These are phyloP conservation scores for Antheraea mylitta DNA, from an alignment of 1,140 invertebrate genomes.

Conservation along the genomic window DNA sequence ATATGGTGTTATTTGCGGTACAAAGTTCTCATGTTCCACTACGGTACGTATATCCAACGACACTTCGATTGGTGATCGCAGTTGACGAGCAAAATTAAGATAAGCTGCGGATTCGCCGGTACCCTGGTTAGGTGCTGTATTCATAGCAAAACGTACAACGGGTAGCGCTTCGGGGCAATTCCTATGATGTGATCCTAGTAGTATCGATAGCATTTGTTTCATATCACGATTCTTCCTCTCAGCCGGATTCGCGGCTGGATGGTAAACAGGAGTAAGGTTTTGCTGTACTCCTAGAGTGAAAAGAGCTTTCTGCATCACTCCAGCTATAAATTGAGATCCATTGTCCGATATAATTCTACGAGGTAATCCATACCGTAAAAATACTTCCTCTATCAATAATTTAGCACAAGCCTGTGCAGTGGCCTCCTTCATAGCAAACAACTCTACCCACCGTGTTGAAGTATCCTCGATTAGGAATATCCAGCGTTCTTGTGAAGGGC, in stretches of 20 bases:
- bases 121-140: slow-evolving; percentile 11
- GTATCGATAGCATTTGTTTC: too few species aligned
- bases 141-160: slow-evolving; percentile 30
- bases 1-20: too few species aligned
- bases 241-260: too few species aligned
- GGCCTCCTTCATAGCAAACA: slow-evolving; percentile 40
- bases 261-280: too few species aligned
- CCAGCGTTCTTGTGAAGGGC: slow-evolving; percentile 29
- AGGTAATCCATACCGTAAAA: too few species aligned
- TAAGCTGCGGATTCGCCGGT: slow-evolving; percentile 21
- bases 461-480: slow-evolving; percentile 51
- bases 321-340: slow-evolving; percentile 26
- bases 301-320: slow-evolving; percentile 44
- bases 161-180: slow-evolving; percentile 21
- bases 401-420: slow-evolving; percentile 44
- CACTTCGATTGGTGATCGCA: slow-evolving; percentile 10
- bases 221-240: too few species aligned
- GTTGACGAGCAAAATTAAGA: slow-evolving; percentile 27
- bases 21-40: slow-evolving; percentile 13
- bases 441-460: slow-evolving; percentile 47
- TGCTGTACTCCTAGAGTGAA: slow-evolving; percentile 25
- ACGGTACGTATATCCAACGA: slow-evolving; percentile 12
- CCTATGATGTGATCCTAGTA: too few species aligned
- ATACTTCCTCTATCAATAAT: too few species aligned
- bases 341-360: too few species aligned